Evolutionary conservation across 1,140 invertebrate species (phyloP), one percentile per base, ranked within the genome.

Genomic region (Trypoxylus dichotomus): DNA sequence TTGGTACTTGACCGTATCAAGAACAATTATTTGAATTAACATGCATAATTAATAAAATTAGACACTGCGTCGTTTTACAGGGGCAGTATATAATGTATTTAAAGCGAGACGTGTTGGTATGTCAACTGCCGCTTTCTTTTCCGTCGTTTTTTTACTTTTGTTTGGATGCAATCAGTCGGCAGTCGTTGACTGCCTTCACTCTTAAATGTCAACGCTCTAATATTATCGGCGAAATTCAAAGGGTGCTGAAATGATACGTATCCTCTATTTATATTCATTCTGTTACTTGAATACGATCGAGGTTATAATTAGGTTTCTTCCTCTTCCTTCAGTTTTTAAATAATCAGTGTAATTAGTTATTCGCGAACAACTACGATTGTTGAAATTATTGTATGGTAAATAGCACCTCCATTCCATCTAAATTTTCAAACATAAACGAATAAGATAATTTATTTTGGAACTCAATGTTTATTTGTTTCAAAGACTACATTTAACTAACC

Each of bases 1-100:
- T 27, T 68, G 24, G 60, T 68, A 68, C 60, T 68, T 24, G 27
- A n/a, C 27, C 60, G 21, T 68, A 68, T 68, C 60, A 68, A 68
- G 27, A 68, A 68, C 24, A 68, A 68, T 68, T 68, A 68, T 68
- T 24, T 24, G 60, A 68, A 68, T 68, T 24, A 68, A 68, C 60
- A 68, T 68, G 60, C 60, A 68, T 68, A 68, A 68, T 68, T 68
- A 68, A 68, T 68, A 68, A 68, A 68, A 68, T 68, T 68, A 68
- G 19, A 68, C 24, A 13, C 27, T 68, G 24, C 27, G 19, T 24
- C 24, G 60, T n/a, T 54, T 54, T 54, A 54, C 15, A 54, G 47
- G 47, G 19, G 60, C 60, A 21, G 19, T 54, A 19, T 54, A 54
- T 54, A 54, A 54, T 54, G 47, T 68, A 68, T 68, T 68, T 68